Conservation (phyloP, 2,113 vertebrate species). For the Pseudorasbora parva region DNA sequence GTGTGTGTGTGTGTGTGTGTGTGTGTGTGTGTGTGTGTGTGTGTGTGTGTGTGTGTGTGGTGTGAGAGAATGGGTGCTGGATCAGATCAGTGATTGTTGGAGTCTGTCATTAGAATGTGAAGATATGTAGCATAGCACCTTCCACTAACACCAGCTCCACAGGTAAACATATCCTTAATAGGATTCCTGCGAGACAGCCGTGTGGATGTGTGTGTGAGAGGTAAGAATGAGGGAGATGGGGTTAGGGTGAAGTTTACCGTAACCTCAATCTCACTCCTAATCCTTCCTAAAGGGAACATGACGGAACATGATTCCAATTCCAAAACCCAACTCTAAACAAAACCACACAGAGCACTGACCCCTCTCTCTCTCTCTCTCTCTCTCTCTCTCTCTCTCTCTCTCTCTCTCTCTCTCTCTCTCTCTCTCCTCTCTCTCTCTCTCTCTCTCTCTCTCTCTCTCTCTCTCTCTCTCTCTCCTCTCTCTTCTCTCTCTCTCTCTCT, state of each 20-base stretch:
- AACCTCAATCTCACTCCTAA: constrained; percentile 63
- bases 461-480: background rate
- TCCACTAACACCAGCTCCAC: constrained; percentile 37
- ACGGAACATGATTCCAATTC: constrained; percentile 58
- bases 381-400: constrained; percentile 4
- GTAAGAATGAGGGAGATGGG: constrained; percentile 43
- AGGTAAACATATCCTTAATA: constrained; percentile 55
- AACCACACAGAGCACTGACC: constrained; percentile 36
- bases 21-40: constrained; percentile 14
- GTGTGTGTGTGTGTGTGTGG: constrained; percentile 4
- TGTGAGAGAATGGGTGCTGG: constrained; percentile 23
- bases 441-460: constrained; percentile 2
- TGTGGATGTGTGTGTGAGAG: constrained; percentile 22
- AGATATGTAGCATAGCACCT: constrained; percentile 48
- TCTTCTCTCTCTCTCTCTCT: too few species aligned
- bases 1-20: constrained; percentile 39
- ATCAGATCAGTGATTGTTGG: constrained; percentile 19
- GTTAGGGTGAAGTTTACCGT: constrained; percentile 58
- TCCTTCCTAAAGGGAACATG: constrained; percentile 59
- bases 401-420: background rate
- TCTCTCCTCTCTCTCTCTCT: background rate
- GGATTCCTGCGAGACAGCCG: constrained; percentile 46
- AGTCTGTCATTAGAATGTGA: constrained; percentile 41
- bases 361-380: background rate
- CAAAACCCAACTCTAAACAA: constrained; percentile 52